Conservation (phyloP, 2,888 invertebrate species). For the Petrolisthes cinctipes region DNA sequence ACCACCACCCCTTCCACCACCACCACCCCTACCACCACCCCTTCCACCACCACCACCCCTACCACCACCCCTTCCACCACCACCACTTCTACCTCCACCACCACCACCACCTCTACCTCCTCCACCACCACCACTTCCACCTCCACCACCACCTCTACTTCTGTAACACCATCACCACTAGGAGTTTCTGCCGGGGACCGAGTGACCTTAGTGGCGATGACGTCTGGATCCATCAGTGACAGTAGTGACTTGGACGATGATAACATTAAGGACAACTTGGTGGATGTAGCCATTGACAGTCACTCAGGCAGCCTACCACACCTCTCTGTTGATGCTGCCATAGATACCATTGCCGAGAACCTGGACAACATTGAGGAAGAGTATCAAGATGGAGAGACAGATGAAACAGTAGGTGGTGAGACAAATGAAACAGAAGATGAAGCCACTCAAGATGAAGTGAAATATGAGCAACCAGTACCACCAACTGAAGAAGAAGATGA, state of each 20-base stretch:
- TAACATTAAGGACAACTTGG: not conserved
- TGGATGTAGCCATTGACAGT: constrained; percentile 8
- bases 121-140: no score
- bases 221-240: not conserved
- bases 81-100: no score
- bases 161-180: constrained; percentile 1
- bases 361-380: not conserved
- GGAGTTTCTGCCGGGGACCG: not conserved
- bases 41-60: no score
- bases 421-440: not conserved
- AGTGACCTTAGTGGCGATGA: not conserved
- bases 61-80: no score
- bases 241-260: not conserved
- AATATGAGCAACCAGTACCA: not conserved
- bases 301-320: not conserved
- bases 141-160: not conserved
- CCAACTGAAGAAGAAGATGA: not conserved
- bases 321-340: not conserved
- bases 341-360: constrained; percentile 5
- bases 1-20: no score
- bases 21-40: no score
- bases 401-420: not conserved
- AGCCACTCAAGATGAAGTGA: not conserved
- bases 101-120: not conserved
- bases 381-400: not conserved